Conservation (phyloP, 2,113 vertebrate genomes). For the Carassius gibelio region DNA sequence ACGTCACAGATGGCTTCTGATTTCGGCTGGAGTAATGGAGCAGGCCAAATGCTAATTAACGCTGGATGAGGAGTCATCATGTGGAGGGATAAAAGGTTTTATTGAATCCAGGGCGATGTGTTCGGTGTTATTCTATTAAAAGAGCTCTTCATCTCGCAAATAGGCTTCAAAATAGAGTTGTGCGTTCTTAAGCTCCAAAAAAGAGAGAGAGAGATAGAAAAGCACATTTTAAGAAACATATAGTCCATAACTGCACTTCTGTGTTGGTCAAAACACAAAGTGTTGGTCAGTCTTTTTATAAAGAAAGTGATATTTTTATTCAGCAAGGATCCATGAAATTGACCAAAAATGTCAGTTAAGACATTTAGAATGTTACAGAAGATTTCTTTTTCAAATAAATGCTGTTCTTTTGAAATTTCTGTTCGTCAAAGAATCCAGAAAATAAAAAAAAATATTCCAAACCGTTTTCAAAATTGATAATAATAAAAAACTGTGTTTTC, state of each 20-base stretch:
- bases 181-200: not conserved
- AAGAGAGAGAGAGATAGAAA: not conserved
- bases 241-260: not conserved
- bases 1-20: slow-evolving; percentile 36
- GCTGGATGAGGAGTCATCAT: not conserved
- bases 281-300: not conserved
- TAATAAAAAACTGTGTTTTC: not conserved
- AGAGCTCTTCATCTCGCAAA: not conserved
- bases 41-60: slow-evolving; percentile 27
- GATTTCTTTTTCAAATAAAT: too few relatives aligned
- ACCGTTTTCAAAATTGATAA: too few relatives aligned
- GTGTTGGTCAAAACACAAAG: not conserved
- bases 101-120: not conserved
- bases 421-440: not conserved
- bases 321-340: not conserved
- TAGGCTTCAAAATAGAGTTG: not conserved
- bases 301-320: not conserved
- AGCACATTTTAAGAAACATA: not conserved
- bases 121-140: slow-evolving; percentile 10
- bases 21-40: slow-evolving; percentile 30
- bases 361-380: too few relatives aligned
- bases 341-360: not conserved
- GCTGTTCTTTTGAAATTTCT: not conserved
- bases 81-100: slow-evolving; percentile 2
- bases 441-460: not conserved